Base-by-base conservation (phyloP, 2,888 invertebrate genomes). In the Nineta flava region DNA sequence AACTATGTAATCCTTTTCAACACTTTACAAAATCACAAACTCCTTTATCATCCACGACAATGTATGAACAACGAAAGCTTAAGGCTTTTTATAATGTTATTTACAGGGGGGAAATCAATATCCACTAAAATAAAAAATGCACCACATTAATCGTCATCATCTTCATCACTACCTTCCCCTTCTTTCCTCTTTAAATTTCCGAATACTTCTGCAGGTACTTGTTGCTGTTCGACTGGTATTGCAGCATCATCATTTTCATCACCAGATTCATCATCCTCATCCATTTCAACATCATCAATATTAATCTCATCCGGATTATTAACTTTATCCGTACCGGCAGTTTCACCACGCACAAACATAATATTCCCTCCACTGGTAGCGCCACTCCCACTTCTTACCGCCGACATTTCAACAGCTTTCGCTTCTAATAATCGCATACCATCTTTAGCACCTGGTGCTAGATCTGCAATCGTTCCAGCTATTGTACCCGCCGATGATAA, bases 361-460 rank as follows among this genome's bases (percentile, higher is more conserved):
- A 90, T 88, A 59, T 83, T 83, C 2, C 74, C 70, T 38, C 19
- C 21, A 59, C 34, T 44, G 16, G 34, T 0, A 44, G 13, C 13
- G 31, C 32, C 45, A n/a, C n/a, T n/a, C n/a, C 48, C 10, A 60
- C 70, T 52, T 9, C 53, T 35, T 56, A 68, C 68, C 12, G 62
- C 63, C 2, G 66, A 61, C 78, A 80, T 79, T 68, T 82, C 82
- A 12, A 78, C 79, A 42, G 86, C 87, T 67, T 85, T 86, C 2
- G 84, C 87, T 65, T 93, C 92, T 48, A 93, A 66, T 72, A 88
- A 73, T 57, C 87, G 76, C 92, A 93, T 93, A 9, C 87, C 87
- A 69, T 92, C 91, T 58, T 83, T 79, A 57, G 79, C 79, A 31
- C 82, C 84, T 34, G 83, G 81, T 31, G 83, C 81, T 53, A 83